These are phyloP conservation scores for Mercenaria mercenaria DNA, from an alignment of 1,140 invertebrate species.

Conservation along the genomic window DNA sequence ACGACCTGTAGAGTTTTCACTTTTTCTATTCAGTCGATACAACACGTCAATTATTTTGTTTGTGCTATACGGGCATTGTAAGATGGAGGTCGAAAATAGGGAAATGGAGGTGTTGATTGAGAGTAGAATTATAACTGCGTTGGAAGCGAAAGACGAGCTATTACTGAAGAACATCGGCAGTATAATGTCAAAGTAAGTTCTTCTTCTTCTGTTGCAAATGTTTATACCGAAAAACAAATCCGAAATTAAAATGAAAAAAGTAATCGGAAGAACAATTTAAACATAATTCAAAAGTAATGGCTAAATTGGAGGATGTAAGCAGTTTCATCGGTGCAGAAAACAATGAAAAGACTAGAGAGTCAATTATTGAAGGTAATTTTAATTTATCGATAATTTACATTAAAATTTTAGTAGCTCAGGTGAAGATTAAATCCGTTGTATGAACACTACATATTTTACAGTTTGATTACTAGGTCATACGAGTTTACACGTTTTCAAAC, in stretches of 20 bases:
- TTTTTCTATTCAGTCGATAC: too few relatives aligned
- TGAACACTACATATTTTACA: neutral
- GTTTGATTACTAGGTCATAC: too few relatives aligned
- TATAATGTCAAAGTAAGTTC: neutral
- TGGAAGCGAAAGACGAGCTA: neutral
- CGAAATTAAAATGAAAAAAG: neutral
- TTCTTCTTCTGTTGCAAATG: too few relatives aligned
- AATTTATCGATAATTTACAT: too few relatives aligned
- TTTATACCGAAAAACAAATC: too few relatives aligned
- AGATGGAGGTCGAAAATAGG: too few relatives aligned
- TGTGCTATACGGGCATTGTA: too few relatives aligned
- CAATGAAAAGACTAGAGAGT: neutral
- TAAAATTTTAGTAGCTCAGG: neutral
- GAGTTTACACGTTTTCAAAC: too few relatives aligned
- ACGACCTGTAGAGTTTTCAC: too few relatives aligned
- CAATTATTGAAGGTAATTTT: neutral
- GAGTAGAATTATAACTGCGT: neutral
- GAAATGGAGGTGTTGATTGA: neutral
- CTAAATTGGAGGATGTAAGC: neutral
- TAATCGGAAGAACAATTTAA: slow-evolving; percentile 23
- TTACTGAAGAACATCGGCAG: neutral
- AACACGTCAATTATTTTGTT: too few relatives aligned
- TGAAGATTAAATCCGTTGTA: neutral
- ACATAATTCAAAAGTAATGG: neutral
- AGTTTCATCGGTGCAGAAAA: neutral